Conservation (phyloP, 2,113 vertebrate species). For the Maccullochella peelii region DNA sequence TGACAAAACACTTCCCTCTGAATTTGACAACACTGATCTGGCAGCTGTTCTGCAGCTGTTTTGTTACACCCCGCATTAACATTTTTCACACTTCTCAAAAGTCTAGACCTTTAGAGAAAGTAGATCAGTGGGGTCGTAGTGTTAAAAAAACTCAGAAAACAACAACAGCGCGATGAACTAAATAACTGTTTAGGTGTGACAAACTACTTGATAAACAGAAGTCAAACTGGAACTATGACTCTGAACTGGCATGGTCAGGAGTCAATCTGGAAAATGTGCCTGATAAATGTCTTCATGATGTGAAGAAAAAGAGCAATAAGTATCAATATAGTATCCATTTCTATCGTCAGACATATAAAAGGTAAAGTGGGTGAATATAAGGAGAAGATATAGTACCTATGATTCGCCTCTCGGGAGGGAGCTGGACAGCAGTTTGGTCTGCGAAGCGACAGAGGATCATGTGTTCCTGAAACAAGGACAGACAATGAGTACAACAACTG, state of each 20-base stretch:
- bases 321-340: neutral
- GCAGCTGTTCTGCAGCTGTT: conserved; percentile 70
- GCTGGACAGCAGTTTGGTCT: conserved; percentile 95
- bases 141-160: neutral
- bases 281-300: too few species aligned
- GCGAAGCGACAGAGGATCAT: conserved; percentile 98
- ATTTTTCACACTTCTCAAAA: conserved; percentile 42
- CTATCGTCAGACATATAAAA: neutral
- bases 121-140: neutral
- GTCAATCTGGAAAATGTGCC: too few species aligned
- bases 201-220: neutral
- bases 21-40: conserved; percentile 51
- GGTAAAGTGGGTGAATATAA: neutral
- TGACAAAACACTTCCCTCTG: conserved; percentile 56
- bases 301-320: neutral
- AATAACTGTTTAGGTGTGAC: neutral
- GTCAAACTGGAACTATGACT: neutral
- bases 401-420: conserved; percentile 88
- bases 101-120: conserved; percentile 13
- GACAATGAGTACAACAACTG: neutral
- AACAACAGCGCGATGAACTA: neutral
- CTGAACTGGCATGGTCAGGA: too few species aligned
- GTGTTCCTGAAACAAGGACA: conserved; percentile 88
- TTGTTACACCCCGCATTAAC: conserved; percentile 18
- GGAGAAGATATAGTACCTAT: conserved; percentile 83